Conservation (phyloP, 2,113 vertebrate genomes). For the Phainopepla nitens region DNA sequence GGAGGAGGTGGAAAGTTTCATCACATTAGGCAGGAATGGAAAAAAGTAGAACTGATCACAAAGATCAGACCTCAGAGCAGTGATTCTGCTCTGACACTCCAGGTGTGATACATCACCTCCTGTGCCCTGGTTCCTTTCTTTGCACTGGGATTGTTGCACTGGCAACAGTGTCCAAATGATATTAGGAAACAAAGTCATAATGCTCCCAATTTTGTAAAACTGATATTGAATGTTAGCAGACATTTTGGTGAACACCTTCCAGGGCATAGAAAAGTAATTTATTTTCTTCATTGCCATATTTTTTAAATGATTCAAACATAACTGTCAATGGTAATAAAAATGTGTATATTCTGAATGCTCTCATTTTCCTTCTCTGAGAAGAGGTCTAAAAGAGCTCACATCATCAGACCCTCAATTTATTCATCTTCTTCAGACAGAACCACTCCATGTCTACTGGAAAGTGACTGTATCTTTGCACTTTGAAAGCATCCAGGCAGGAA, state of each 20-base stretch:
- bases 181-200: neutral
- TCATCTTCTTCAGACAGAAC: neutral
- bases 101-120: neutral
- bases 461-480: neutral
- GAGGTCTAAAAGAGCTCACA: neutral
- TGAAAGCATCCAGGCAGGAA: neutral
- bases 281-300: neutral
- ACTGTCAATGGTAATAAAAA: neutral
- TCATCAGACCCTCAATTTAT: neutral
- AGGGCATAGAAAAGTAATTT: neutral
- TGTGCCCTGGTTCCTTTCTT: accelerated
- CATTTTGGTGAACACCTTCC: neutral
- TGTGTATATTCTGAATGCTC: neutral
- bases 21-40: neutral
- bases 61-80: neutral
- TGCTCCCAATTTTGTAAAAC: neutral
- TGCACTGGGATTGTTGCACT: neutral
- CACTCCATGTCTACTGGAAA: neutral
- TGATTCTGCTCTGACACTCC: neutral
- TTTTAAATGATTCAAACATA: neutral
- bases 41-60: neutral
- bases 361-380: neutral
- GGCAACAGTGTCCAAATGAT: neutral
- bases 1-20: neutral
- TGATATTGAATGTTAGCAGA: neutral